Conservation (phyloP, 2,797 vertebrate species). For the Danio aesculapii region DNA sequence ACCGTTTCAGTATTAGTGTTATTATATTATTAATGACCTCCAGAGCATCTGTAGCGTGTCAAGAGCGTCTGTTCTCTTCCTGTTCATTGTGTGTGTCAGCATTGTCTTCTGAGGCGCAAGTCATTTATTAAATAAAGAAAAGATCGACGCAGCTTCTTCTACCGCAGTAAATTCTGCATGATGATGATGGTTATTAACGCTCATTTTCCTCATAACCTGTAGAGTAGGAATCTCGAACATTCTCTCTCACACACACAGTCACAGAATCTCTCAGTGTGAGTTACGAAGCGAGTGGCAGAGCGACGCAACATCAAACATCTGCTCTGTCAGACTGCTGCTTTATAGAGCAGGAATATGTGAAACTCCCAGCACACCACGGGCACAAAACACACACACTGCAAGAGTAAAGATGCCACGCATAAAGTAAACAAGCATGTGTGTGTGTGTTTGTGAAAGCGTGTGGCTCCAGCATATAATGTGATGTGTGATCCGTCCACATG, state of each 20-base stretch:
- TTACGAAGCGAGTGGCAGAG: neutral
- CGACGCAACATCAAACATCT: conserved; percentile 24
- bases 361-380: conserved; percentile 22
- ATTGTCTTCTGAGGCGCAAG: too few species aligned
- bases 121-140: too few species aligned
- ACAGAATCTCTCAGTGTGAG: neutral
- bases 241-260: too few species aligned
- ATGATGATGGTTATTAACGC: too few species aligned
- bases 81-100: too few species aligned
- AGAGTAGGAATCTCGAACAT: too few species aligned
- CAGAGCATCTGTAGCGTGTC: too few species aligned
- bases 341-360: conserved; percentile 26
- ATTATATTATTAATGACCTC: too few species aligned
- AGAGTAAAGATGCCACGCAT: neutral
- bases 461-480: conserved; percentile 12
- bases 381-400: neutral
- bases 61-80: too few species aligned
- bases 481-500: conserved; percentile 16
- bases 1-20: too few species aligned
- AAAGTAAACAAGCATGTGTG: neutral
- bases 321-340: conserved; percentile 25
- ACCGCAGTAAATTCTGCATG: too few species aligned
- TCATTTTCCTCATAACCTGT: neutral
- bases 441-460: neutral
- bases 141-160: too few species aligned